These are phyloP conservation scores for Platichthys stellatus DNA, from an alignment of 2,113 vertebrate species.

Conservation along the genomic window DNA sequence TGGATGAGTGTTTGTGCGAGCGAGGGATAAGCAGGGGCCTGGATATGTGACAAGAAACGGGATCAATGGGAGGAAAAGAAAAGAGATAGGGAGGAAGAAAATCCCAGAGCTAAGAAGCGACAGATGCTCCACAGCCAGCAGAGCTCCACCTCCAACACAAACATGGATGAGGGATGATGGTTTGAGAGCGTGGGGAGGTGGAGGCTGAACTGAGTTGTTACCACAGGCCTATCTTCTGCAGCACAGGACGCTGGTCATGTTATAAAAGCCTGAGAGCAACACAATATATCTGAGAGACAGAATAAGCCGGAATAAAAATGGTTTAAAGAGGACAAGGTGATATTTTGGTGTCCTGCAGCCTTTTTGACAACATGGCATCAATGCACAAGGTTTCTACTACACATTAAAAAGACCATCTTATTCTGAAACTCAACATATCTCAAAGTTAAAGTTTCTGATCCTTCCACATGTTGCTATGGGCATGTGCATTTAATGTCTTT, in stretches of 20 bases:
- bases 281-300: too few relatives aligned
- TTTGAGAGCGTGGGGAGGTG: background rate
- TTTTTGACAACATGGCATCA: too few relatives aligned
- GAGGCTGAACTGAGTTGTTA: constrained; percentile 6
- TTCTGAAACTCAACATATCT: too few relatives aligned
- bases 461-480: too few relatives aligned
- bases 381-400: too few relatives aligned
- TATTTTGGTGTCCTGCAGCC: too few relatives aligned
- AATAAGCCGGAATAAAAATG: too few relatives aligned
- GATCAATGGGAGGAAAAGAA: constrained; percentile 68
- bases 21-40: constrained; percentile 66
- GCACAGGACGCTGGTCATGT: background rate
- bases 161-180: constrained; percentile 53
- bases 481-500: too few relatives aligned
- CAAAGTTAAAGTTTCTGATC: too few relatives aligned
- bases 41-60: constrained; percentile 72
- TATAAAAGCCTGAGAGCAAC: too few relatives aligned
- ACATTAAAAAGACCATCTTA: too few relatives aligned
- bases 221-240: constrained; percentile 31
- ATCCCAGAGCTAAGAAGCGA: constrained; percentile 61
- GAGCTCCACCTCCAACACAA: constrained; percentile 66
- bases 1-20: constrained; percentile 54
- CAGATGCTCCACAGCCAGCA: constrained; percentile 67
- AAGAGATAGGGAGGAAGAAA: constrained; percentile 57
- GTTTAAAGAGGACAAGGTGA: too few relatives aligned